A percentile compares a stretch with the other conserved stretches of the same genome.
Evolutionary conservation across 2,797 vertebrate species (phyloP).

Genomic region (Ciconia nigra): DNA sequence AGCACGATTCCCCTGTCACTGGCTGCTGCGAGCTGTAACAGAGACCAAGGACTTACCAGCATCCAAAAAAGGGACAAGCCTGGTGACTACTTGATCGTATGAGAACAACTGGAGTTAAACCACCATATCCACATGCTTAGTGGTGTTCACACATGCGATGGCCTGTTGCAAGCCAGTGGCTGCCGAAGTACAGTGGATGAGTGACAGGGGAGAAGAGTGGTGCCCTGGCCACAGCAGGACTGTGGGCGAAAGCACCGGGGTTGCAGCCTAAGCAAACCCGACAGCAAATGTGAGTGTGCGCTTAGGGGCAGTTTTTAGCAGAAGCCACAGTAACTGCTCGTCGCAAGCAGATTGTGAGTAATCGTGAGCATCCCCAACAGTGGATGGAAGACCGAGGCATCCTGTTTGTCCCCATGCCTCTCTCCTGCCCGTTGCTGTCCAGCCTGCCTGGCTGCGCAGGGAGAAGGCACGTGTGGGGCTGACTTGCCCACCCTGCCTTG

Average conservation of each 20-base stretch:
- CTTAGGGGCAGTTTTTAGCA: background rate
- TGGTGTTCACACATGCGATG: fast-evolving
- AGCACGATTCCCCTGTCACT: background rate
- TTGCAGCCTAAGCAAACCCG: fast-evolving
- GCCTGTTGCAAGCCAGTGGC: background rate
- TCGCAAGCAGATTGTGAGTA: background rate
- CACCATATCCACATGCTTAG: background rate
- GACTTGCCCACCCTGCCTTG: background rate
- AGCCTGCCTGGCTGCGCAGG: background rate
- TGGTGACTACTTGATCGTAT: background rate
- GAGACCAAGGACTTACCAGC: background rate
- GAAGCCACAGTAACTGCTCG: background rate
- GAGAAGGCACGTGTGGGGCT: fast-evolving
- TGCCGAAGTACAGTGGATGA: fast-evolving
- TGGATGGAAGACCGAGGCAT: fast-evolving
- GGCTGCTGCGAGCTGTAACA: background rate
- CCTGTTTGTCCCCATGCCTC: background rate
- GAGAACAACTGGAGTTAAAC: background rate
- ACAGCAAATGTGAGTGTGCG: fast-evolving
- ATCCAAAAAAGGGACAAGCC: background rate
- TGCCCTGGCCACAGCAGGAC: fast-evolving
- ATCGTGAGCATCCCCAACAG: background rate
- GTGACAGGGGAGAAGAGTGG: background rate
- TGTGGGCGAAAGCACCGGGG: background rate
- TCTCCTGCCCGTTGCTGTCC: background rate